These are phyloP conservation scores for Sylvia borin DNA, from an alignment of 2,797 vertebrate species.

Conservation along the genomic window DNA sequence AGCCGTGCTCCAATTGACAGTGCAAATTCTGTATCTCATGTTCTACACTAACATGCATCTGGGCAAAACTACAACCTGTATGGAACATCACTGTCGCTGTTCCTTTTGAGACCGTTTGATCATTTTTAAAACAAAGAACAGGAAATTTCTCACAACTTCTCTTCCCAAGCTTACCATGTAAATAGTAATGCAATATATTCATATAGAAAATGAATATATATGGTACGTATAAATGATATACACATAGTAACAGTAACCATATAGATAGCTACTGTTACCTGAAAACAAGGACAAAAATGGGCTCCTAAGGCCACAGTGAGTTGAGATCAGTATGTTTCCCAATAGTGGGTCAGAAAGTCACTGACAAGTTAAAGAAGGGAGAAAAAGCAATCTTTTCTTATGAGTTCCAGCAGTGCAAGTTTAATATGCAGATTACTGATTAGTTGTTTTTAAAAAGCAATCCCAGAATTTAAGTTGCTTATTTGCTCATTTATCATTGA, in stretches of 20 bases:
- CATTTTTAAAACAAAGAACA: background rate
- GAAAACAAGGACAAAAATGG: background rate
- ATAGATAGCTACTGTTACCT: background rate
- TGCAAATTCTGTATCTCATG: background rate
- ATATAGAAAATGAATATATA: too few relatives aligned
- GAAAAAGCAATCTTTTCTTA: background rate
- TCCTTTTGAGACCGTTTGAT: background rate
- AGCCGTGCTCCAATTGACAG: background rate
- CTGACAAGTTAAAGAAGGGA: background rate
- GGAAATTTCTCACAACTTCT: background rate
- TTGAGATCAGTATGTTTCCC: background rate
- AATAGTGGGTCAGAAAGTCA: background rate
- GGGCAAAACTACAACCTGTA: background rate
- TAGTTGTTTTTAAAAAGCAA: slow-evolving; percentile 11
- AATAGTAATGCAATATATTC: background rate
- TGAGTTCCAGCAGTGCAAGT: background rate
- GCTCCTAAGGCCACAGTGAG: background rate
- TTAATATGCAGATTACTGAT: background rate
- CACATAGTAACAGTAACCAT: background rate
- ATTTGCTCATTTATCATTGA: background rate
- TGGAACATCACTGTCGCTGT: background rate
- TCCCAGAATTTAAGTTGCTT: background rate
- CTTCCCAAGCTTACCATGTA: background rate
- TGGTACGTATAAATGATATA: too few relatives aligned
- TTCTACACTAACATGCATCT: background rate